Evolutionary conservation across 2,888 invertebrate species (phyloP).

Genomic region (Drosophila anomalata): DNA sequence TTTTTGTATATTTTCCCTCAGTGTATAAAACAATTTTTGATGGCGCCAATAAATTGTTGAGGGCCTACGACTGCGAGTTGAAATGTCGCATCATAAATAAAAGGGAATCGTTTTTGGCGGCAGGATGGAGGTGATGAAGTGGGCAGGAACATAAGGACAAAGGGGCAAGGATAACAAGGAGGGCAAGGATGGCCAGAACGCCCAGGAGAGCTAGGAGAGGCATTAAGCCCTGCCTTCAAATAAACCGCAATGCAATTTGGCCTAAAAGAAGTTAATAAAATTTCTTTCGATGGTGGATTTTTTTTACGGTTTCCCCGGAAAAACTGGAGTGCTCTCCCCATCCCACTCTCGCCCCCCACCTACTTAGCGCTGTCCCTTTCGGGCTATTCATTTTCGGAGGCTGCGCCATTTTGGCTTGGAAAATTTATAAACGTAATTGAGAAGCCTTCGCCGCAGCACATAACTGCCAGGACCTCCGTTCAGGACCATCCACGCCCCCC

Average conservation of each 20-base stretch:
- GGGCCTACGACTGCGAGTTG: slow-evolving; percentile 57
- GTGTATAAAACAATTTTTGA: slow-evolving; percentile 59
- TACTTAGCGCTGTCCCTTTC: slow-evolving; percentile 13
- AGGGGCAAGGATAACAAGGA: not conserved
- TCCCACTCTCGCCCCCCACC: not conserved
- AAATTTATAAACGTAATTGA: slow-evolving; percentile 79
- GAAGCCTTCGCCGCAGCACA: slow-evolving; percentile 55
- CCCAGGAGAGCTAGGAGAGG: not conserved
- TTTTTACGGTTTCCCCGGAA: slow-evolving; percentile 14
- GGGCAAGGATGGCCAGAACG: no score
- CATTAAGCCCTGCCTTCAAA: slow-evolving; percentile 54
- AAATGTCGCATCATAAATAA: slow-evolving; percentile 77
- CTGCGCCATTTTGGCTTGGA: slow-evolving; percentile 72
- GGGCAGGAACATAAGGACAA: not conserved
- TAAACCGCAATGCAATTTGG: slow-evolving; percentile 82
- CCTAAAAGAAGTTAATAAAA: slow-evolving; percentile 78
- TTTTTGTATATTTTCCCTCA: not conserved
- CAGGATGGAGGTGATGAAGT: slow-evolving; percentile 7
- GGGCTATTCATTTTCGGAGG: slow-evolving; percentile 71
- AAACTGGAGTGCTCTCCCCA: slow-evolving; percentile 7
- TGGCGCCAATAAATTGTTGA: slow-evolving; percentile 70
- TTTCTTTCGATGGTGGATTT: slow-evolving; percentile 40
- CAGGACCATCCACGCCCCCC: not conserved
- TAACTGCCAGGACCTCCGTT: slow-evolving; percentile 3
- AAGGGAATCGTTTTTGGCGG: slow-evolving; percentile 32